Base-by-base conservation (phyloP, 2,888 invertebrate species). In the Conomelus anceps region DNA sequence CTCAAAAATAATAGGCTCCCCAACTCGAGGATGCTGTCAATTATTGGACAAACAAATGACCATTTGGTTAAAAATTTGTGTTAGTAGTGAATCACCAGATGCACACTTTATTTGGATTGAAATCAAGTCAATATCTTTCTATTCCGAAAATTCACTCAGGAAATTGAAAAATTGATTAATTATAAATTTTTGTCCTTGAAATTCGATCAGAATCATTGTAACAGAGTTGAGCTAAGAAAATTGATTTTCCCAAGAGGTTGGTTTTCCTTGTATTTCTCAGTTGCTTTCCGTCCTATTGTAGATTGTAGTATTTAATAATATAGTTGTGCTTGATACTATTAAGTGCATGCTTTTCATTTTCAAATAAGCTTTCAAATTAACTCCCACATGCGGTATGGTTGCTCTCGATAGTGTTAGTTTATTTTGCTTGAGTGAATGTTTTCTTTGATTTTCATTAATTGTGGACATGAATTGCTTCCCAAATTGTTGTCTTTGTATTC, bases 301-400 rank as follows among this genome's bases (percentile, higher is more conserved):
- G 63, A 63, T 63, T 63, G 63, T n/a, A 63, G 63, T n/a, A n/a
- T n/a, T n/a, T 63, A 63, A 63, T 63, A 63, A 63, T 63, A 63
- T 63, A 63, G 63, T 63, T 63, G 63, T 63, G 63, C 63, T 63
- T 63, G 63, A 63, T 63, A 63, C n/a, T 13, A 63, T n/a, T 63
- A 63, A 63, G 63, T 63, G 89, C 84, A 89, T 89, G 41, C 86
- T 89, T 86, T 89, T 89, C 89, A 86, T 85, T 87, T 88, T 89
- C 84, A 88, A 85, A 89, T 88, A 85, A 88, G 22, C 22, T 22
- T 41, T 63, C 41, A 22, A 26, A 86, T 22, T 22, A 7, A 86
- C 85, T 89, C 24, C 23, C 7, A 23, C 34, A 63, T 89, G 89
- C 89, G 87, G 89, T 89, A 89, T 89, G 89, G 84, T 86, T 86